A percentile compares a stretch with the other conserved stretches of the same genome.
phyloP scores from a whole-genome alignment of 2,888 invertebrate genomes.

The Elegia similella region DNA sequence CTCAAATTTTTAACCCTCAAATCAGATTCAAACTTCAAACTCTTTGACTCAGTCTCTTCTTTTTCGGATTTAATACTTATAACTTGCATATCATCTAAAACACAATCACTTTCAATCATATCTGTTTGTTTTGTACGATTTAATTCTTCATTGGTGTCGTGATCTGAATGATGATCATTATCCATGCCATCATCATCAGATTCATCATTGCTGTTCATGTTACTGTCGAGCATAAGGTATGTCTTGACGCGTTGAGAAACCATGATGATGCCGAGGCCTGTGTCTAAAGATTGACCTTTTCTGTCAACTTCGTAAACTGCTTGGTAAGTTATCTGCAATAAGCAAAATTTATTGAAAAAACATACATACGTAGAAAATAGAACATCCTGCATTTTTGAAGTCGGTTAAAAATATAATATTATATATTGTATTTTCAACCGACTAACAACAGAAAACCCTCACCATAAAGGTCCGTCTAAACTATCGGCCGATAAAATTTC shows the following conservation, averaged over 20 bases:
- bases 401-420: no score
- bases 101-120: neutral
- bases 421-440: no score
- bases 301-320: constrained; percentile 29
- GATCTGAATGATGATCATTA: constrained; percentile 1
- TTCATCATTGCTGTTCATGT: neutral
- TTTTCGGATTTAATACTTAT: constrained; percentile 6
- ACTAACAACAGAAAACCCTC: no score
- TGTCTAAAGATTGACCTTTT: constrained; percentile 20
- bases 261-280: constrained; percentile 25
- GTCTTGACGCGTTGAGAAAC: constrained; percentile 24
- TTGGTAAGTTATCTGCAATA: constrained; percentile 34
- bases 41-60: constrained; percentile 9
- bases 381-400: no score
- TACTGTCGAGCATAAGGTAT: neutral
- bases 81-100: neutral
- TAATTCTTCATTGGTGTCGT: neutral
- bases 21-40: constrained; percentile 22
- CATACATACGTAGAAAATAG: no score
- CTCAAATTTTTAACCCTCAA: constrained; percentile 25
- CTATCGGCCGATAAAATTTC: no score
- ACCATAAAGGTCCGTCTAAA: no score
- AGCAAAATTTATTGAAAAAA: neutral
- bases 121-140: neutral
- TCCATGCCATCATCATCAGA: neutral